phyloP scores from a whole-genome alignment of 2,888 invertebrate species.

The Eilema depressum region DNA sequence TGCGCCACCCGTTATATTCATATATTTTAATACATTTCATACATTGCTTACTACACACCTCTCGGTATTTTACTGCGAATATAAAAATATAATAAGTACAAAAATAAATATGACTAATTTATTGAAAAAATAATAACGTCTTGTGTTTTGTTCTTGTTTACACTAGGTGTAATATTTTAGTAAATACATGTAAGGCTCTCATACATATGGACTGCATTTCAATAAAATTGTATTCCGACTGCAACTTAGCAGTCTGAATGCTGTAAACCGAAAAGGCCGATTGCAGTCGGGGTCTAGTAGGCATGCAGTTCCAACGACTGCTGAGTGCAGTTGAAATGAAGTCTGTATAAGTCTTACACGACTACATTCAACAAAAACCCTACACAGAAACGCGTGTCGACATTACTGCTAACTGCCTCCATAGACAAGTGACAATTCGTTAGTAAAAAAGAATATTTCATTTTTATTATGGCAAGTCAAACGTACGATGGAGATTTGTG shows the following conservation, averaged over 20 bases:
- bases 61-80: not conserved
- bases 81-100: not conserved
- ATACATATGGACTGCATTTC: not conserved
- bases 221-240: not conserved
- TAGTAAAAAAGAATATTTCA: too few species aligned
- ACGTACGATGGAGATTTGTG: too few species aligned
- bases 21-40: not conserved
- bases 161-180: not conserved
- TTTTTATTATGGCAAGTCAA: too few species aligned
- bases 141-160: not conserved
- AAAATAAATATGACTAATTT: not conserved
- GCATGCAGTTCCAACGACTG: too few species aligned
- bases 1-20: too few species aligned
- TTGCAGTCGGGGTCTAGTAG: too few species aligned
- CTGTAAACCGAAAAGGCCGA: too few species aligned
- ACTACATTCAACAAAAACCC: not conserved
- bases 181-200: not conserved
- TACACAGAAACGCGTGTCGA: not conserved
- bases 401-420: too few species aligned
- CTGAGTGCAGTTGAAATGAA: not conserved
- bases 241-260: too few species aligned
- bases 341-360: too few species aligned
- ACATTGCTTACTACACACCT: not conserved
- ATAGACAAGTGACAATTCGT: too few species aligned
- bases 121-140: not conserved